These are phyloP conservation scores for Parotia lawesii DNA, from an alignment of 2,113 vertebrate genomes.

Conservation along the genomic window DNA sequence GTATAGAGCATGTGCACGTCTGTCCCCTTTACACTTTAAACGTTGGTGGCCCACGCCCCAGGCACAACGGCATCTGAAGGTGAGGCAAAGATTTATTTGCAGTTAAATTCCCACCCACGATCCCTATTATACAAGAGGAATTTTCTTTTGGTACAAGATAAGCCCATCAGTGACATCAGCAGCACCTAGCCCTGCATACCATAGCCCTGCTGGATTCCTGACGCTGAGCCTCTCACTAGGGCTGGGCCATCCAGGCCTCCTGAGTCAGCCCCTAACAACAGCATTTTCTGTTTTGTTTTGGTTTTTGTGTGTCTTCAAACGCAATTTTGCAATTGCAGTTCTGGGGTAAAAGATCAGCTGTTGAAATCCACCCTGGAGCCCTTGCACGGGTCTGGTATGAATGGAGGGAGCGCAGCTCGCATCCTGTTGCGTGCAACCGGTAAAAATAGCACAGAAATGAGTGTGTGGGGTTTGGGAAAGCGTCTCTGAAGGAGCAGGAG, in stretches of 20 bases:
- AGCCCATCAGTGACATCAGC: conserved; percentile 30
- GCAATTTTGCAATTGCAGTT: conserved; percentile 1
- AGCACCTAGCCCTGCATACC: conserved; percentile 52
- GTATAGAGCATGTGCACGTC: neutral
- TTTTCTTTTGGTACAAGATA: conserved; percentile 18
- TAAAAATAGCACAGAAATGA: neutral
- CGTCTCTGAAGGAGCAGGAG: neutral
- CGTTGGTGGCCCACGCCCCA: neutral
- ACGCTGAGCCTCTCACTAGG: neutral
- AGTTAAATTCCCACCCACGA: conserved; percentile 38
- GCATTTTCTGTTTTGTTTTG: conserved; percentile 52
- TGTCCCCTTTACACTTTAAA: neutral
- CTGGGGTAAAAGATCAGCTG: conserved; percentile 22
- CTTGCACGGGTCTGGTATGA: neutral
- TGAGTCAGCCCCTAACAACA: conserved; percentile 59
- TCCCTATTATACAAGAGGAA: neutral
- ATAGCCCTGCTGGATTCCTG: conserved; percentile 20
- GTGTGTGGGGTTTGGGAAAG: rapidly evolving
- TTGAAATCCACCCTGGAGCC: neutral
- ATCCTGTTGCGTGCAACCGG: neutral
- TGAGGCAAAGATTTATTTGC: conserved; percentile 11
- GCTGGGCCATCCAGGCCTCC: conserved; percentile 20
- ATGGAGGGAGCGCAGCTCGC: neutral
- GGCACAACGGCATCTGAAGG: neutral
- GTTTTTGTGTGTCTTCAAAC: neutral